Percentiles rank a stretch among this genome's conserved stretches.
Conservation (phyloP, 2,888 invertebrate species). For the Aelia acuminata region DNA sequence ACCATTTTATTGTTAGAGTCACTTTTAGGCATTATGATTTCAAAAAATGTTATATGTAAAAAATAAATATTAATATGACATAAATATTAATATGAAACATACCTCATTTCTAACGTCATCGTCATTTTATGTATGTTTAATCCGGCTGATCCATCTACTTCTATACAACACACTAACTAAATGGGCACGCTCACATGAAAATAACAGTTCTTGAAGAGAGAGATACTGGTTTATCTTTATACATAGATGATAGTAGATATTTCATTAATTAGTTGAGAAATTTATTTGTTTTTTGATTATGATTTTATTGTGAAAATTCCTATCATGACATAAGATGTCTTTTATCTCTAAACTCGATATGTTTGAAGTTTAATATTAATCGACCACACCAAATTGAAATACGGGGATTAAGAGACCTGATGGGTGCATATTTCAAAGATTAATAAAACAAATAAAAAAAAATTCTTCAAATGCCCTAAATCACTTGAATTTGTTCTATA, state of each 20-base stretch:
- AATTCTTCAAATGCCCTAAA: neutral
- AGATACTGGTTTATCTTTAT: constrained; percentile 52
- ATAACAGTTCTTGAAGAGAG: constrained; percentile 6
- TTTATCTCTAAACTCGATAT: neutral
- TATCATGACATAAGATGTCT: constrained; percentile 7
- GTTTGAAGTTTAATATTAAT: constrained; percentile 29
- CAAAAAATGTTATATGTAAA: neutral
- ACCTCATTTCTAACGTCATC: constrained; percentile 16
- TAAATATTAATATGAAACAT: too few relatives aligned
- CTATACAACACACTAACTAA: neutral
- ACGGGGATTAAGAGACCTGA: neutral
- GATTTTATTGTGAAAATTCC: constrained; percentile 27
- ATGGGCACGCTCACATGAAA: constrained; percentile 31
- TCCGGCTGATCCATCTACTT: constrained; percentile 17
- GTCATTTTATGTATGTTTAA: neutral
- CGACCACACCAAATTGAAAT: neutral
- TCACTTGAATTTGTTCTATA: neutral
- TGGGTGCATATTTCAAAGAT: neutral
- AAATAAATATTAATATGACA: neutral
- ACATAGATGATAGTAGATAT: constrained; percentile 53
- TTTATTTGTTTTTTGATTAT: constrained; percentile 57
- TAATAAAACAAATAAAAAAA: neutral
- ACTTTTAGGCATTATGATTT: neutral
- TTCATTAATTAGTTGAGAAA: constrained; percentile 56
- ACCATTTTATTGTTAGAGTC: neutral